These are phyloP conservation scores for Stenodema calcarata DNA, from an alignment of 2,888 invertebrate genomes.

Conservation along the genomic window DNA sequence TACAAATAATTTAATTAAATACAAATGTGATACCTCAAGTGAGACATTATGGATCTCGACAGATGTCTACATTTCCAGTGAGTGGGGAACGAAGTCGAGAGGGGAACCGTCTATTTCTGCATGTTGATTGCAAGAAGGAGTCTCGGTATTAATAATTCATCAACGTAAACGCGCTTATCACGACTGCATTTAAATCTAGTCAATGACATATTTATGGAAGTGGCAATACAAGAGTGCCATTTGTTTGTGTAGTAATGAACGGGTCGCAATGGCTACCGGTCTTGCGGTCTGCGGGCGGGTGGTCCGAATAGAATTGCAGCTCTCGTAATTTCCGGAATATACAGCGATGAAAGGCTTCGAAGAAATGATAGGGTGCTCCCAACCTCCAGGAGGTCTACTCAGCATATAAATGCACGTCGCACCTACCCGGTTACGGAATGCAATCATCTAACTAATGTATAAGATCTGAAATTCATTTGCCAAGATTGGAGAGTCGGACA, in stretches of 20 bases:
- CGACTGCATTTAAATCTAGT: background rate
- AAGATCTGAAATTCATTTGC: too few relatives aligned
- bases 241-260: background rate
- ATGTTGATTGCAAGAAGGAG: background rate
- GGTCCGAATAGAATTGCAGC: background rate
- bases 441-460: too few relatives aligned
- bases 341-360: background rate
- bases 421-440: background rate
- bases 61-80: too few relatives aligned
- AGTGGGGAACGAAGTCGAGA: too few relatives aligned
- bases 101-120: too few relatives aligned
- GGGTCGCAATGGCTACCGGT: background rate
- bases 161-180: background rate
- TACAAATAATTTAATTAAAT: too few relatives aligned
- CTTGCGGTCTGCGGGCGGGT: background rate
- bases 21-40: too few relatives aligned
- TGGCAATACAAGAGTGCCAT: background rate
- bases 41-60: too few relatives aligned
- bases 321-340: background rate
- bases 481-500: too few relatives aligned
- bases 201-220: background rate
- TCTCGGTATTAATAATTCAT: background rate
- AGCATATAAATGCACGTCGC: background rate
- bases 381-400: background rate
- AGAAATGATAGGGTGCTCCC: background rate